A percentile compares a stretch with the other conserved stretches of the same genome.
Evolutionary conservation across 2,888 invertebrate species (phyloP).

Genomic region (Liopterus haemorrhoidalis): DNA sequence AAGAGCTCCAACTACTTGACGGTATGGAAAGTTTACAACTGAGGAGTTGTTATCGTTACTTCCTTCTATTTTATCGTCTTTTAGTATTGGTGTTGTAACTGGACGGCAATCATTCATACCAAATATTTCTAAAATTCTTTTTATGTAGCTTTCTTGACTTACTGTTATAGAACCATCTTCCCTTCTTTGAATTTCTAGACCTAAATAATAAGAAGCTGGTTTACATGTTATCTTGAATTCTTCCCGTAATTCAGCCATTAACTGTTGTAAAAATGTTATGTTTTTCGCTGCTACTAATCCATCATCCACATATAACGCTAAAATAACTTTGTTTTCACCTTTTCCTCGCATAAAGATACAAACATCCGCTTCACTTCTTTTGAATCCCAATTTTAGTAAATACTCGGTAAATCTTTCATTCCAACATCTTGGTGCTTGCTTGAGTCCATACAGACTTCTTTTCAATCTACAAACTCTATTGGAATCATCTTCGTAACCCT

Average conservation of each 20-base stretch:
- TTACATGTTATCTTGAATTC: too few relatives aligned
- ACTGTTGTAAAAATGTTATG: too few relatives aligned
- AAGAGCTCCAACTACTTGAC: conserved; percentile 14
- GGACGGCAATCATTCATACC: conserved; percentile 9
- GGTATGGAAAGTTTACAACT: conserved; percentile 13
- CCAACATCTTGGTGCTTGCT: conserved; percentile 39
- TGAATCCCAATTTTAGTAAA: conserved; percentile 1
- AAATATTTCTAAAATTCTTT: conserved; percentile 8
- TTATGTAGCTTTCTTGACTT: conserved; percentile 4
- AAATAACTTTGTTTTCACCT: not conserved
- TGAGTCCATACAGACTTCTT: conserved; percentile 38
- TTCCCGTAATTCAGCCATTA: too few relatives aligned
- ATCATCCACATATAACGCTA: conserved; percentile 3
- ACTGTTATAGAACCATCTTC: conserved; percentile 20
- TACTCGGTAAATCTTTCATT: conserved; percentile 33
- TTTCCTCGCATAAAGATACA: not conserved
- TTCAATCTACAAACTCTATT: conserved; percentile 33
- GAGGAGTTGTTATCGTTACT: too few relatives aligned
- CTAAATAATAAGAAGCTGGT: conserved; percentile 9
- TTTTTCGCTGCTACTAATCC: conserved; percentile 12
- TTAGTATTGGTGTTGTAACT: conserved; percentile 4
- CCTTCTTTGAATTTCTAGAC: conserved; percentile 22
- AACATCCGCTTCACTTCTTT: not conserved
- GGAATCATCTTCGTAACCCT: conserved; percentile 34
- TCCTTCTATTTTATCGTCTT: conserved; percentile 4